Conservation (phyloP, 2,888 invertebrate genomes). For the Tricholauxania praeusta region DNA sequence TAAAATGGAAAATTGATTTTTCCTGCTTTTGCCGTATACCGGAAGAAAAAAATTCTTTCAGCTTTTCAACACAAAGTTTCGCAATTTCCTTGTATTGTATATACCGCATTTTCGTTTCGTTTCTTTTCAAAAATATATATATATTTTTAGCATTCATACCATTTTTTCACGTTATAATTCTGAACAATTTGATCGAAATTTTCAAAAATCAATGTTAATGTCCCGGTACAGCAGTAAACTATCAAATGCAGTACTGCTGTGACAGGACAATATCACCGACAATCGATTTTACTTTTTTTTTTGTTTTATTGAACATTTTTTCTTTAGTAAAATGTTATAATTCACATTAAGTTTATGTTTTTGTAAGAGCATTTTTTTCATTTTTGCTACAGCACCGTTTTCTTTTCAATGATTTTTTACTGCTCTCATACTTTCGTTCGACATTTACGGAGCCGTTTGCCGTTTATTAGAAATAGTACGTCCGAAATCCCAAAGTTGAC, state of each 20-base stretch:
- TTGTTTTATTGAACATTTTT: neutral
- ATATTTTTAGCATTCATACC: neutral
- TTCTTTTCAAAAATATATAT: neutral
- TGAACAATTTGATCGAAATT: constrained; percentile 31
- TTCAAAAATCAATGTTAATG: constrained; percentile 77
- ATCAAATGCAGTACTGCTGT: constrained; percentile 87
- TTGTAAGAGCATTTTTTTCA: neutral
- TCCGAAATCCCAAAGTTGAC: constrained; percentile 68
- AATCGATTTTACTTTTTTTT: constrained; percentile 62
- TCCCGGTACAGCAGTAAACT: constrained; percentile 93
- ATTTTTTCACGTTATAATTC: neutral
- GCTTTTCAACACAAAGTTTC: neutral
- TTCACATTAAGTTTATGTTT: neutral
- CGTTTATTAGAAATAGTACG: constrained; percentile 61
- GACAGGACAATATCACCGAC: constrained; percentile 97
- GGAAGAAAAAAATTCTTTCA: constrained; percentile 42
- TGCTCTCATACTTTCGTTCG: constrained; percentile 16
- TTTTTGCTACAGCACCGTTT: neutral
- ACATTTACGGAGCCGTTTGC: constrained; percentile 14
- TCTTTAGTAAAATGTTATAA: no score
- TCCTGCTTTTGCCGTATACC: constrained; percentile 58
- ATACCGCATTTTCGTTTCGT: constrained; percentile 45
- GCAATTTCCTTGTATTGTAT: constrained; percentile 9
- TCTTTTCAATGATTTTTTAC: neutral
- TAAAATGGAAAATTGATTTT: constrained; percentile 67